Conservation (phyloP, 2,113 vertebrate genomes). For the Gavialis gangeticus region DNA sequence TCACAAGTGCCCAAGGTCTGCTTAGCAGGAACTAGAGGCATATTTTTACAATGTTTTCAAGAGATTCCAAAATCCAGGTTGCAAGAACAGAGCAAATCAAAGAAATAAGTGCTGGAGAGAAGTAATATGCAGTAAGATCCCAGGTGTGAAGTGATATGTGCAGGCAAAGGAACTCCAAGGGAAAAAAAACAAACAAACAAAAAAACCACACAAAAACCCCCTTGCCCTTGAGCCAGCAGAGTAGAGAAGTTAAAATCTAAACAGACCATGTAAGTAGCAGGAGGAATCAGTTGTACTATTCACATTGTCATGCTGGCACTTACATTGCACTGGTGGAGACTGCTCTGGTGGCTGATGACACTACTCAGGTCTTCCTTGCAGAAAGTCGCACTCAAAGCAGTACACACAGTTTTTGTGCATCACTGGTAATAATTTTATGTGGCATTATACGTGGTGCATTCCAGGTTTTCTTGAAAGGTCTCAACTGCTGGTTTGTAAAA, state of each 20-base stretch:
- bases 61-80: background rate
- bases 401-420: background rate
- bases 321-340: background rate
- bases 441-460: background rate
- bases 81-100: background rate
- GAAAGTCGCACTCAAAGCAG: background rate
- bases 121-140: background rate
- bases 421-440: background rate
- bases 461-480: background rate
- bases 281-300: background rate
- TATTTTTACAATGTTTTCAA: background rate
- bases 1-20: background rate
- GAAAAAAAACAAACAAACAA: too few species aligned
- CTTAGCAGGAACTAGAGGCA: background rate
- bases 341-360: background rate
- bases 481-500: constrained; percentile 6
- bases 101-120: background rate
- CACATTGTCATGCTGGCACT: background rate
- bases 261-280: background rate
- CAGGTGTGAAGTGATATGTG: background rate
- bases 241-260: background rate
- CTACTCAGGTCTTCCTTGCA: background rate
- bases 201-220: too few species aligned
- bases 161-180: background rate
- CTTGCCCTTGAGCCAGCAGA: background rate